Evolutionary conservation across 2,113 vertebrate genomes (phyloP).

Genomic region (Pterocles orientalis): DNA sequence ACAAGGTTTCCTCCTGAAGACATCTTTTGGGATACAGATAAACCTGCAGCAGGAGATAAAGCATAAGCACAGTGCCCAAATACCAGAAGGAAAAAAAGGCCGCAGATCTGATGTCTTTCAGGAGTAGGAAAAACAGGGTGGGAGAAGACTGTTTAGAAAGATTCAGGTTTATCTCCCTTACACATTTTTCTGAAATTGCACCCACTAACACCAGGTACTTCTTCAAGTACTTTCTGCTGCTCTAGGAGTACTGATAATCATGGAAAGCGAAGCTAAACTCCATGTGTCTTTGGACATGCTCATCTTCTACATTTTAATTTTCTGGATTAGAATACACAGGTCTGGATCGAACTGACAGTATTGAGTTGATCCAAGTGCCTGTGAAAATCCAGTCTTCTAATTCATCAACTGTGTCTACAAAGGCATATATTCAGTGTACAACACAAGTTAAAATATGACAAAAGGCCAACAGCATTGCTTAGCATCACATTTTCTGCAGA

Average conservation of each 20-base stretch:
- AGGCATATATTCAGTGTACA: rapidly evolving
- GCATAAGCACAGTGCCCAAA: rapidly evolving
- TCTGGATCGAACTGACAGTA: not conserved
- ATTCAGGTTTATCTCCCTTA: not conserved
- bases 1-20: not conserved
- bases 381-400: not conserved
- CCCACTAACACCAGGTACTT: not conserved
- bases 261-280: not conserved
- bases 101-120: not conserved
- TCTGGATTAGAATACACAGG: rapidly evolving
- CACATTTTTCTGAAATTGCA: rapidly evolving
- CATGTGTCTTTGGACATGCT: not conserved
- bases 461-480: not conserved
- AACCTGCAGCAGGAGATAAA: not conserved
- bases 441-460: not conserved
- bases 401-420: not conserved
- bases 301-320: no score
- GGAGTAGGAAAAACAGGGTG: rapidly evolving
- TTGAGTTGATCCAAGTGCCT: not conserved
- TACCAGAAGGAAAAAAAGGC: not conserved
- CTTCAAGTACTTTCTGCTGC: not conserved
- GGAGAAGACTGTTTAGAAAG: not conserved
- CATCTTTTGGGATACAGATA: not conserved
- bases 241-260: not conserved
- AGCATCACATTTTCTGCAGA: not conserved